Evolutionary conservation across 2,113 vertebrate species (phyloP), one percentile per base, ranked within the genome.

Genomic region (Sphyrna mokarran): DNA sequence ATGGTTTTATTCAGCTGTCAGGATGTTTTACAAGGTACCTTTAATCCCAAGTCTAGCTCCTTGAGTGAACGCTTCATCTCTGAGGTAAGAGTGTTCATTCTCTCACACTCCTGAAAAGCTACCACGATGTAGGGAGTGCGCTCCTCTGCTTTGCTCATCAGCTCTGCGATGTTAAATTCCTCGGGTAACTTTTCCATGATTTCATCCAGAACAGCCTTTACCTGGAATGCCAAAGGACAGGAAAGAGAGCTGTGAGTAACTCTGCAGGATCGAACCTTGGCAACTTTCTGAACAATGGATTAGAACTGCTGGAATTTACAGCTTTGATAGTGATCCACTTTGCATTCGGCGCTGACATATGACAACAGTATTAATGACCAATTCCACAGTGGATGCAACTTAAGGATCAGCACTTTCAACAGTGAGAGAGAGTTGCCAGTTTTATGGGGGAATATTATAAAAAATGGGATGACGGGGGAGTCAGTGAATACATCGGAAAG

Each of bases 41-140:
- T 99, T 78, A 99, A 97, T 29, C 98, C 98, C 10, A 99, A 97
- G 94, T 96, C 97, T 95, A 99, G 98, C 96, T 99, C 98, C 0
- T 93, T 95, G 0, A 99, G 98, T 0, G 99, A 99, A 95, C 96
- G 96, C 96, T 96, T 98, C 13, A 99, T 98, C 96, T 99, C 98
- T 10, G 96, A 96, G 0, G 98, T 99, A 37, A 99, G 98, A 70
- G 96, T 0, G 95, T 99, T 99, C 98, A 99, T 99, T 95, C 98
- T 97, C 69, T 99, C 98, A 2, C 99, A 99, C 96, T 99, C 99
- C 97, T 99, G 99, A 61, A 99, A 97, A 4, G 97, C 98, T 40
- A 99, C 99, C 70, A 98, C 98, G 0, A 98, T 95, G 3, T 98
- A 99, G 0, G 99, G 99, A 0, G 98, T 99, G 96, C 98, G 98